A percentile compares a stretch with the other conserved stretches of the same genome.
Conservation (phyloP, 2,113 vertebrate genomes). For the Tylochromis polylepis region DNA sequence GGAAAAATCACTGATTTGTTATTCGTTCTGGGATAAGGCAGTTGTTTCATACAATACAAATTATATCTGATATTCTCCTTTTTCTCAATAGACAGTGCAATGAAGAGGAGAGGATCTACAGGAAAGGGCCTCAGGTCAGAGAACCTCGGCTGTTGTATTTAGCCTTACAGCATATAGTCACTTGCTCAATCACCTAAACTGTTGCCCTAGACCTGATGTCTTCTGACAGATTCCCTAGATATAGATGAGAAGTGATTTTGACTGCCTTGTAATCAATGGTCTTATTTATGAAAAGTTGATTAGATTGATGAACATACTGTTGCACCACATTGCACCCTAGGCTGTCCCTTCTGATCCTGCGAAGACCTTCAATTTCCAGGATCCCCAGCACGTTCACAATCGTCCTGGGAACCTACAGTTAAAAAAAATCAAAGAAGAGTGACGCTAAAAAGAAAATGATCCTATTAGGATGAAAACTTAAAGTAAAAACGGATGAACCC, state of each 20-base stretch:
- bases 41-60: background rate
- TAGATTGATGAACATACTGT: conserved; percentile 64
- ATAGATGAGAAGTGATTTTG: background rate
- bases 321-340: conserved; percentile 64
- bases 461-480: background rate
- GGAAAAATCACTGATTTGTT: background rate
- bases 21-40: background rate
- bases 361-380: conserved; percentile 77
- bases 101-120: background rate
- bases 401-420: conserved; percentile 80
- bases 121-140: background rate
- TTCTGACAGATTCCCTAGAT: background rate
- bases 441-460: background rate
- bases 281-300: background rate
- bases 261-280: background rate
- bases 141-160: background rate
- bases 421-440: background rate
- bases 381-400: conserved; percentile 84
- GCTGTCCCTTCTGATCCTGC: conserved; percentile 69
- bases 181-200: background rate
- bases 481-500: too few species aligned
- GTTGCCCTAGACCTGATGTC: background rate
- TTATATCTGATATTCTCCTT: background rate
- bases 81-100: background rate
- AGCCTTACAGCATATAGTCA: background rate